Evolutionary conservation across 2,113 vertebrate genomes (phyloP).

Genomic region (Galeopterus variegatus): DNA sequence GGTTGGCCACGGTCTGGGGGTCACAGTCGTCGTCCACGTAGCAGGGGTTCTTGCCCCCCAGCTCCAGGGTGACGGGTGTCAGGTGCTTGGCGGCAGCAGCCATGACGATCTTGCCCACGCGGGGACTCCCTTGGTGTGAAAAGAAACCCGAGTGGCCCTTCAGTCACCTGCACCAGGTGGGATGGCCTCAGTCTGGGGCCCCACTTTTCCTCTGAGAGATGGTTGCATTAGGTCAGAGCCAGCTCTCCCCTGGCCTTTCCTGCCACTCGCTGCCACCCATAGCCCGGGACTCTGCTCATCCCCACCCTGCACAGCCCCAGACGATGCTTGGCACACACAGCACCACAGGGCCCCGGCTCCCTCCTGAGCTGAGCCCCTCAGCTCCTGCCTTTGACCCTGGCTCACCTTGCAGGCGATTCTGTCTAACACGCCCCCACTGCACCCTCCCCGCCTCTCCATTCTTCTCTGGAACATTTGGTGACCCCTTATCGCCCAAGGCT

Average conservation of each 20-base stretch:
- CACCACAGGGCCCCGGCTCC: too few relatives aligned
- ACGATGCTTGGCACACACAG: too few relatives aligned
- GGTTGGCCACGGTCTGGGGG: conserved; percentile 87
- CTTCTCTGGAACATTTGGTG: background rate
- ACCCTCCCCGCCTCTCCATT: too few relatives aligned
- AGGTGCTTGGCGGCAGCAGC: conserved; percentile 91
- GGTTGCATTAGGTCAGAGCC: fast-evolving
- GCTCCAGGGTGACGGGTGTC: conserved; percentile 94
- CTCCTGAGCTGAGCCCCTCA: background rate
- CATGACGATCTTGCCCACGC: conserved; percentile 88
- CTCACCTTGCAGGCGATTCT: too few relatives aligned
- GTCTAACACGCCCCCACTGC: too few relatives aligned
- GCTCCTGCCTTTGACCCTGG: background rate
- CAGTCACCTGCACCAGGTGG: too few relatives aligned
- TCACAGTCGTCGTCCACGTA: conserved; percentile 89
- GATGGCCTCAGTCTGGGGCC: too few relatives aligned
- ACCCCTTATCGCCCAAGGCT: background rate
- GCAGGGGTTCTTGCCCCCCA: conserved; percentile 97
- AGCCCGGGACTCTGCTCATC: background rate
- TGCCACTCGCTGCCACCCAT: background rate
- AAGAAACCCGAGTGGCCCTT: too few relatives aligned
- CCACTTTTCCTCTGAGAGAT: background rate
- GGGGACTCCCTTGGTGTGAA: conserved; percentile 65
- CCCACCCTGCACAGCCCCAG: background rate
- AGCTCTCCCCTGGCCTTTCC: background rate